Evolutionary conservation across 2,797 vertebrate species (phyloP).

Genomic region (Avahi laniger): DNA sequence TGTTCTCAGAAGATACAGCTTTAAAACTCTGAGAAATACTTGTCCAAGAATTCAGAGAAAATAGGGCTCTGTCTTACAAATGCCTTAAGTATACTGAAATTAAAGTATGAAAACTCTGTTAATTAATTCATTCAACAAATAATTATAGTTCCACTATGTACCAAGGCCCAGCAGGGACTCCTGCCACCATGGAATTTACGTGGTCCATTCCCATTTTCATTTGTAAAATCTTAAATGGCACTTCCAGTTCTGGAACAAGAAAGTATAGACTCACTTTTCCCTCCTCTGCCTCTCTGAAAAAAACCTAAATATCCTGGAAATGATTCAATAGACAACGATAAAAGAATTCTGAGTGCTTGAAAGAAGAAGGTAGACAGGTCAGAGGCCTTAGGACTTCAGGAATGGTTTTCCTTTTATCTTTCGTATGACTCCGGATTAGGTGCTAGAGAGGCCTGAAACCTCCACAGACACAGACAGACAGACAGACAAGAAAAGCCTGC

Average conservation of each 20-base stretch:
- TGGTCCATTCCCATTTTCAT: not conserved
- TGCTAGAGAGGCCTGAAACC: not conserved
- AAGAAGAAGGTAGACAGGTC: not conserved
- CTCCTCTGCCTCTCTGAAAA: not conserved
- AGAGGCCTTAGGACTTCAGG: not conserved
- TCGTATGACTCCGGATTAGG: not conserved
- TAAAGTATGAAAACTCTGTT: not conserved
- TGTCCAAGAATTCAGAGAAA: not conserved
- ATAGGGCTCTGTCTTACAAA: not conserved
- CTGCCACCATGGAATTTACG: no score
- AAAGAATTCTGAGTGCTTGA: not conserved
- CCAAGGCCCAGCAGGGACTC: not conserved
- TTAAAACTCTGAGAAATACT: not conserved
- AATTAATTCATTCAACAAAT: not conserved
- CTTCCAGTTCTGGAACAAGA: not conserved
- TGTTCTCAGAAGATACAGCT: not conserved
- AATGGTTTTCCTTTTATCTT: not conserved
- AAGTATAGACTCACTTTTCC: no score
- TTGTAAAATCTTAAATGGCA: not conserved
- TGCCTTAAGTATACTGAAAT: not conserved
- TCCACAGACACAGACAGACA: not conserved
- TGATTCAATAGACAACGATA: not conserved
- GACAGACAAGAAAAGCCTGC: not conserved
- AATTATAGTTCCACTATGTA: not conserved
- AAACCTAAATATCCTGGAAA: not conserved